Percentiles rank a stretch among this genome's conserved stretches.
These are phyloP conservation scores for Tetraodon nigroviridis DNA, from an alignment of 2,113 vertebrate genomes.

Conservation along the genomic window DNA sequence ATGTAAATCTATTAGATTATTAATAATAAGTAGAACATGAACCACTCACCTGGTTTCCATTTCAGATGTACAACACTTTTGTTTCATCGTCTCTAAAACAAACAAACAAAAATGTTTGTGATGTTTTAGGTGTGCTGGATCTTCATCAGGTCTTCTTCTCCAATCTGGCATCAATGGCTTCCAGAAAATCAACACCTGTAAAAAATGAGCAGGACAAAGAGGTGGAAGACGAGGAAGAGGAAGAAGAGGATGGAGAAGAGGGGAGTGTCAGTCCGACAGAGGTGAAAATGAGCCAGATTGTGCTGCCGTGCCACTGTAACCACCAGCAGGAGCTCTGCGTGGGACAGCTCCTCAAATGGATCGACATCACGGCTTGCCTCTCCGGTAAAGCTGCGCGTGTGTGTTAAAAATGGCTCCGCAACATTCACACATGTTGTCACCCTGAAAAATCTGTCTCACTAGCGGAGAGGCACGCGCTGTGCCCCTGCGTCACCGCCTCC, in stretches of 20 bases:
- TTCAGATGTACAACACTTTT: too few species aligned
- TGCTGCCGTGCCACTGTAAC: constrained; percentile 91
- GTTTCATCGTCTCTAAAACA: too few species aligned
- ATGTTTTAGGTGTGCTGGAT: too few species aligned
- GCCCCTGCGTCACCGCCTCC: constrained; percentile 90
- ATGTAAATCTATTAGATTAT: too few species aligned
- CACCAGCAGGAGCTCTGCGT: constrained; percentile 82
- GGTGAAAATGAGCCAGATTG: constrained; percentile 93
- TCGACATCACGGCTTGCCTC: constrained; percentile 89
- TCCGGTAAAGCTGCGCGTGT: constrained; percentile 70
- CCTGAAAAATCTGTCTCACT: constrained; percentile 16
- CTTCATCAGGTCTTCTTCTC: too few species aligned
- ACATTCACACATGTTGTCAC: too few species aligned
- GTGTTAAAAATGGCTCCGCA: not conserved
- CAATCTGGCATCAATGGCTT: constrained; percentile 28
- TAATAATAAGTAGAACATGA: too few species aligned
- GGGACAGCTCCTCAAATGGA: constrained; percentile 95
- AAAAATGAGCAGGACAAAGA: constrained; percentile 28
- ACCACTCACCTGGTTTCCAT: too few species aligned
- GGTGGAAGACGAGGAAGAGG: constrained; percentile 45
- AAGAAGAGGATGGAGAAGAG: constrained; percentile 41
- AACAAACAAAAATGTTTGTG: too few species aligned
- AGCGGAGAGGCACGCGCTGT: constrained; percentile 91
- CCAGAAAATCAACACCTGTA: not conserved
- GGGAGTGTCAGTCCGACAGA: constrained; percentile 78